These are phyloP conservation scores for Clitarchus hookeri DNA, from an alignment of 2,888 invertebrate species.

Conservation along the genomic window DNA sequence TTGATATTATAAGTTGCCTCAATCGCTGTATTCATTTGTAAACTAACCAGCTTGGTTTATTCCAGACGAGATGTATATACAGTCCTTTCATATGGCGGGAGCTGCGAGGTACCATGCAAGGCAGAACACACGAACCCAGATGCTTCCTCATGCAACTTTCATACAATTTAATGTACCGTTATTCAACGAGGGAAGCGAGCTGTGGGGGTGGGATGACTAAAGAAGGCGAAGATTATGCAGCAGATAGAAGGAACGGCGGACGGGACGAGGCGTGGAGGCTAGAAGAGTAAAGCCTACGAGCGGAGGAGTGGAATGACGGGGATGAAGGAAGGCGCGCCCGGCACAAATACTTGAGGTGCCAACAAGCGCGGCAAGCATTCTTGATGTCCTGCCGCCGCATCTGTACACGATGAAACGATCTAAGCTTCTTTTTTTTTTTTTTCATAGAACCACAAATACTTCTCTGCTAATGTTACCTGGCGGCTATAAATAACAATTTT, in stretches of 20 bases:
- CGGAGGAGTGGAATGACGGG: constrained; percentile 23
- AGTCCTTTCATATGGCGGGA: constrained; percentile 31
- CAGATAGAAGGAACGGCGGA: constrained; percentile 32
- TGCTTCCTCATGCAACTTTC: constrained; percentile 61
- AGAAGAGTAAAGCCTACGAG: constrained; percentile 4
- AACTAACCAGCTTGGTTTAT: constrained; percentile 57
- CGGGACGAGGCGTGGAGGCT: constrained; percentile 12
- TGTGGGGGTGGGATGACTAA: constrained; percentile 34
- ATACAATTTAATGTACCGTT: constrained; percentile 62
- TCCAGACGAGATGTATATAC: constrained; percentile 39
- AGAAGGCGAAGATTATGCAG: constrained; percentile 36
- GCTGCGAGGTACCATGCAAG: constrained; percentile 27
- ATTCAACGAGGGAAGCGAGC: constrained; percentile 52
- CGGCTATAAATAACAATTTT: too few relatives aligned
- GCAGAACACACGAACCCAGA: constrained; percentile 33
- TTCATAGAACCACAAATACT: too few relatives aligned
- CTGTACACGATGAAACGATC: background rate
- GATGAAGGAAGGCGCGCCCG: constrained; percentile 10
- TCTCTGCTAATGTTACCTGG: too few relatives aligned
- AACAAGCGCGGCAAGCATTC: background rate
- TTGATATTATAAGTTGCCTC: constrained; percentile 74
- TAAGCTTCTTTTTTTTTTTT: too few relatives aligned
- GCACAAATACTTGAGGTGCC: background rate
- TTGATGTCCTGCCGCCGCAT: background rate
- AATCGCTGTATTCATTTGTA: constrained; percentile 74